Conservation (phyloP, 2,888 invertebrate species). For the Platycheirus rosarum region DNA sequence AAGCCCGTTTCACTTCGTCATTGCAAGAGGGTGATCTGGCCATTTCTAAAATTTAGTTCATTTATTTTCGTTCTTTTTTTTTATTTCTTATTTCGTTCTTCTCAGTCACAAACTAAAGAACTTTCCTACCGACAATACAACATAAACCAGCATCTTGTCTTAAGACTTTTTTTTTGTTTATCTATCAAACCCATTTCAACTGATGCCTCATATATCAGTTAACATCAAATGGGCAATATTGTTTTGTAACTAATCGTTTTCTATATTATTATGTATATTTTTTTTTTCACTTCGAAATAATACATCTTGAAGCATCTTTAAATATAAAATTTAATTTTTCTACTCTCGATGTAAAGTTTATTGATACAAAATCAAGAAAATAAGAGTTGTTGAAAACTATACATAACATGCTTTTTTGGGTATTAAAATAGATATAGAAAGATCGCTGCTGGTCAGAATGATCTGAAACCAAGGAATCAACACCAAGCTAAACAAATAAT, state of each 20-base stretch:
- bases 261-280: constrained; percentile 19
- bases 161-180: constrained; percentile 17
- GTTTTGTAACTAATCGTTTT: constrained; percentile 25
- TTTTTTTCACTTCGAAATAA: constrained; percentile 45
- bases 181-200: constrained; percentile 14
- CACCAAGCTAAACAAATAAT: constrained; percentile 28
- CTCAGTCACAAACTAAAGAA: constrained; percentile 69
- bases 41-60: constrained; percentile 23
- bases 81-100: constrained; percentile 13
- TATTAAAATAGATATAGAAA: constrained; percentile 41
- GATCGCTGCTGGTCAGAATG: constrained; percentile 70
- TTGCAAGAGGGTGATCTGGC: constrained; percentile 18
- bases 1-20: constrained; percentile 5
- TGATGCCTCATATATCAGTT: background rate
- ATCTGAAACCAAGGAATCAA: constrained; percentile 49
- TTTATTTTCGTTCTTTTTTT: constrained; percentile 1
- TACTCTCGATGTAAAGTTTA: constrained; percentile 64
- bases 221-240: constrained; percentile 3
- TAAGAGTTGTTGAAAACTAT: constrained; percentile 32
- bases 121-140: constrained; percentile 76
- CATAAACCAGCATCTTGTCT: constrained; percentile 34
- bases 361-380: constrained; percentile 31
- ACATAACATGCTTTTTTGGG: constrained; percentile 43
- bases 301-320: constrained; percentile 34
- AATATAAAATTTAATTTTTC: constrained; percentile 57